A percentile compares a stretch with the other conserved stretches of the same genome.
These are phyloP conservation scores for Umimayanthus kanabou DNA, from an alignment of 92 coral and sea anemone genomes.

Conservation along the genomic window DNA sequence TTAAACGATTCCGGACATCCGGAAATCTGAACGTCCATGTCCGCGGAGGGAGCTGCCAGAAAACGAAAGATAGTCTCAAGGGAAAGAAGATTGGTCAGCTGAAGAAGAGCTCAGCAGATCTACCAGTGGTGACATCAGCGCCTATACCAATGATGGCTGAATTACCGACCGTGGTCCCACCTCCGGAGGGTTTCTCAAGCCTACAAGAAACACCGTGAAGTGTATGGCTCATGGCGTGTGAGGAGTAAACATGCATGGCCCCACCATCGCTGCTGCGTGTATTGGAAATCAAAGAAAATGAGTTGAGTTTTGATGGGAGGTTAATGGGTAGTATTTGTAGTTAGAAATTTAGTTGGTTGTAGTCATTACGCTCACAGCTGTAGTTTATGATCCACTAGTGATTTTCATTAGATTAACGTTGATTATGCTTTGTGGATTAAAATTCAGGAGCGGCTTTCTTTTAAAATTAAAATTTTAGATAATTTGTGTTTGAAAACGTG, in stretches of 20 bases:
- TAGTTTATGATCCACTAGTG: background rate
- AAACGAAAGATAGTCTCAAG: conserved; percentile 17
- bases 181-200: background rate
- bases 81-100: background rate
- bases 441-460: background rate
- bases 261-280: background rate
- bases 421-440: background rate
- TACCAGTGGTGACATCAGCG: background rate
- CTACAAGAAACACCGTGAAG: background rate
- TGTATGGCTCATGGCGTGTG: background rate
- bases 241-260: background rate
- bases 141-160: conserved; percentile 7
- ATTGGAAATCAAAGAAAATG: conserved; percentile 16
- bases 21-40: conserved; percentile 41
- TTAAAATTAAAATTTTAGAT: background rate
- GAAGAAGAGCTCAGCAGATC: background rate
- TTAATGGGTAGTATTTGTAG: background rate
- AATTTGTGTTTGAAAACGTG: background rate
- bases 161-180: background rate
- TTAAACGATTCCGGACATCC: conserved; percentile 40
- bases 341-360: background rate
- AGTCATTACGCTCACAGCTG: background rate
- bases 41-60: conserved; percentile 41
- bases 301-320: background rate
- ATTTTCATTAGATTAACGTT: background rate